These are phyloP conservation scores for Thunnus thynnus DNA, from an alignment of 2,113 vertebrate genomes.

Conservation along the genomic window DNA sequence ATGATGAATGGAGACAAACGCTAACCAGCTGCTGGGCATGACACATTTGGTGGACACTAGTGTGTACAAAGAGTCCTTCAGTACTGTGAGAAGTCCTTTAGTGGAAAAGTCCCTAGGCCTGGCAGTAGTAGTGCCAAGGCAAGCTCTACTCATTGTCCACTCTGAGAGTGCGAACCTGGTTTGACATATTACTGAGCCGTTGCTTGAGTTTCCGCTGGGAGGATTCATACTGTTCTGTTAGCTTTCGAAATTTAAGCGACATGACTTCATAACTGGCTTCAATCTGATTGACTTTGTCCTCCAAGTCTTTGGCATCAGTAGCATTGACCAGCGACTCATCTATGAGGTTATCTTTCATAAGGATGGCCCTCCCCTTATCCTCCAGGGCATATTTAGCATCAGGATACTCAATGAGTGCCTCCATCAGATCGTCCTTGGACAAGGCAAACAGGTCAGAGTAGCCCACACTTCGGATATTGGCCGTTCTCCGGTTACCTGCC, in stretches of 20 bases:
- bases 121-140: background rate
- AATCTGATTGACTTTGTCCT: conserved; percentile 88
- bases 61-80: background rate
- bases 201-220: conserved; percentile 91
- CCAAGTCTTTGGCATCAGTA: conserved; percentile 88
- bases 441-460: conserved; percentile 81
- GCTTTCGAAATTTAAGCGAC: conserved; percentile 86
- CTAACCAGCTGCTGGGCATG: background rate
- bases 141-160: conserved; percentile 61
- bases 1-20: background rate
- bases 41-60: background rate
- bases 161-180: conserved; percentile 75
- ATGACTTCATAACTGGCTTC: conserved; percentile 87
- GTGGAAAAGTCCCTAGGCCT: background rate
- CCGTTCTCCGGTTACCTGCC: conserved; percentile 80
- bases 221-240: conserved; percentile 86
- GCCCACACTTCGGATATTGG: conserved; percentile 82
- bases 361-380: conserved; percentile 76
- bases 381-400: conserved; percentile 75
- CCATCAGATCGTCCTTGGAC: conserved; percentile 82
- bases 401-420: conserved; percentile 76
- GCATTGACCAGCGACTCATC: conserved; percentile 64
- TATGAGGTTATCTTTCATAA: conserved; percentile 82
- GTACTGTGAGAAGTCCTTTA: background rate
- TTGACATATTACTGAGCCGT: conserved; percentile 90